Evolutionary conservation across 2,888 invertebrate species (phyloP), one percentile per base, ranked within the genome.

Genomic region (Pollenia griseotomentosa): DNA sequence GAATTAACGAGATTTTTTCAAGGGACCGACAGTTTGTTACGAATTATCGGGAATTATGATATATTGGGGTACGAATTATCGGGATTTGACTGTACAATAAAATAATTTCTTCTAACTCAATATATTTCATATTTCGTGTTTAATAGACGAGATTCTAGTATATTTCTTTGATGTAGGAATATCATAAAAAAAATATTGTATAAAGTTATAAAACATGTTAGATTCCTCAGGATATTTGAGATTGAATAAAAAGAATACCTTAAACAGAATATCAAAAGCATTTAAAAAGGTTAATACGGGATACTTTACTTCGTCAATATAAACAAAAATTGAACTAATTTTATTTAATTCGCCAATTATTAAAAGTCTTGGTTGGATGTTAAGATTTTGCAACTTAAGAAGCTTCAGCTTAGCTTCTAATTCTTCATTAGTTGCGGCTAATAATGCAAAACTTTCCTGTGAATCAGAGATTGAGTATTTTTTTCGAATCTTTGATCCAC

Each of bases 251-350:
- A 44, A 61, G 9, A 61, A 40, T 7, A 12, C 11, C 46, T 11
- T 42, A 51, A 23, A 23, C 23, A 23, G 23, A 23, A 23, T 23
- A 23, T 68, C 51, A 51, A 48, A 19, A 4, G 48, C 66, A 48
- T 68, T 46, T 48, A 68, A 51, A 68, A 51, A 23, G 14, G 33
- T 68, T 12, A 40, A 68, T n/a, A 40, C n/a, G n/a, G 48, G 33
- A 51, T 68, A 68, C 23, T 68, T 68, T n/a, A 68, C 12, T 1
- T 68, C 14, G 14, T 68, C 68, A 14, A 68, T n/a, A n/a, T 23
- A 68, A 12, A 68, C 66, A 51, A 33, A 68, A 51, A 68, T 68
- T 23, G 48, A 23, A 14, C 51, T 51, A 12, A 23, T 57, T 23
- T 57, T 57, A 10, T 57, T 57, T 10, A 57, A 10, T 19, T 19